A percentile compares a stretch with the other conserved stretches of the same genome.
These are phyloP conservation scores for Drosophila parvula DNA, from an alignment of 1,140 invertebrate genomes.

Conservation along the genomic window DNA sequence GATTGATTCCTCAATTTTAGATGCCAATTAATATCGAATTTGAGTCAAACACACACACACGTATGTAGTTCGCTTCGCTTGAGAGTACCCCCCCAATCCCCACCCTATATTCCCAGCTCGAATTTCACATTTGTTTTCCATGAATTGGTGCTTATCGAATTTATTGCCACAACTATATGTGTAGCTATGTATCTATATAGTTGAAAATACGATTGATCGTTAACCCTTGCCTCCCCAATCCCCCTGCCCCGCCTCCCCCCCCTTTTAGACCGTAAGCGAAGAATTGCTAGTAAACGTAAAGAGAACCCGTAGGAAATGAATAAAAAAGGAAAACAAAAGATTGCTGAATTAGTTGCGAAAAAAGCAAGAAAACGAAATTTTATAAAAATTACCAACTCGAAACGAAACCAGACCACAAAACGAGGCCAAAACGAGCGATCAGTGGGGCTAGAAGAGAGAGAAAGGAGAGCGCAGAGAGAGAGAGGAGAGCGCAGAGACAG, in stretches of 20 bases:
- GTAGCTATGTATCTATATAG: constrained; percentile 34
- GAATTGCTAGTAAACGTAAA: constrained; percentile 12
- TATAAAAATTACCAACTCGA: constrained; percentile 48
- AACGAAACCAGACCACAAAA: constrained; percentile 45
- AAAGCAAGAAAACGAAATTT: constrained; percentile 63
- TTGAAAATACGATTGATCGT: constrained; percentile 28
- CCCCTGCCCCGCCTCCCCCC: background rate
- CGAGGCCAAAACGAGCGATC: constrained; percentile 40
- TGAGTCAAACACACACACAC: background rate
- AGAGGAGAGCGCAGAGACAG: background rate
- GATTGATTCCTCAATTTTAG: constrained; percentile 34
- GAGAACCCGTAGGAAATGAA: constrained; percentile 23
- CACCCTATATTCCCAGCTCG: background rate
- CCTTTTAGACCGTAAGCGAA: constrained; percentile 21
- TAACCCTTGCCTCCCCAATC: constrained; percentile 27
- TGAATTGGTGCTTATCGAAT: constrained; percentile 82
- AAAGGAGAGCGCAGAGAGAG: background rate
- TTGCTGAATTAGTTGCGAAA: constrained; percentile 80
- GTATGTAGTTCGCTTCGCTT: constrained; percentile 23
- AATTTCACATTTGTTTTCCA: constrained; percentile 48
- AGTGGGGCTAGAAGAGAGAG: constrained; percentile 15
- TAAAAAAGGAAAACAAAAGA: constrained; percentile 51
- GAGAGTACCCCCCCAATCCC: constrained; percentile 4
- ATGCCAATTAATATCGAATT: constrained; percentile 43
- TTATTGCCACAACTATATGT: constrained; percentile 68